Conservation (phyloP, 2,113 vertebrate genomes). For the Anolis carolinensis region DNA sequence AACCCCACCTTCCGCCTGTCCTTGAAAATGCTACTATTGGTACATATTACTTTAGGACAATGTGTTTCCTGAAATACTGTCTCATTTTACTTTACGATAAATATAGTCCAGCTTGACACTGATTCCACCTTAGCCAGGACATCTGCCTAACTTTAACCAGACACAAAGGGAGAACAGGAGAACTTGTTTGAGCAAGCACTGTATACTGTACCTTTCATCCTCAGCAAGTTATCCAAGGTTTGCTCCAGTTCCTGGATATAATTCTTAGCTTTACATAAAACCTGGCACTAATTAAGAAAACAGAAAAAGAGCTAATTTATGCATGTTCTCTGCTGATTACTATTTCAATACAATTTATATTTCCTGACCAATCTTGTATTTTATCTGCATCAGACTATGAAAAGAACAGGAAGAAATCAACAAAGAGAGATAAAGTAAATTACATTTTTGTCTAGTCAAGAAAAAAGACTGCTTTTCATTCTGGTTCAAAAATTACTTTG, state of each 20-base stretch:
- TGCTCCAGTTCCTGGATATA: constrained; percentile 80
- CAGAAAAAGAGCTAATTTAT: constrained; percentile 53
- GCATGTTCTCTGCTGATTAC: constrained; percentile 21
- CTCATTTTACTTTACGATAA: neutral
- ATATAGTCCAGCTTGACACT: neutral
- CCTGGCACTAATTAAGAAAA: constrained; percentile 80
- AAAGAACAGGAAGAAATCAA: constrained; percentile 27
- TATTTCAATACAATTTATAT: constrained; percentile 29
- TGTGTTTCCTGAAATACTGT: neutral
- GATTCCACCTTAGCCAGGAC: neutral
- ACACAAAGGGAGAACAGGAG: constrained; percentile 14
- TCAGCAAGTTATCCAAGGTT: constrained; percentile 77
- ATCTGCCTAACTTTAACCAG: constrained; percentile 14
- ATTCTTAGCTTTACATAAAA: constrained; percentile 79
- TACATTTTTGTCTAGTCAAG: neutral
- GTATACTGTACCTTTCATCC: constrained; percentile 79
- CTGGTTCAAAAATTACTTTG: constrained; percentile 34
- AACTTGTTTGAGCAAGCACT: constrained; percentile 31
- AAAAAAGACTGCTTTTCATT: constrained; percentile 2
- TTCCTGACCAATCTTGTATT: constrained; percentile 32
- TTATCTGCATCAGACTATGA: constrained; percentile 3
- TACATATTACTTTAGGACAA: neutral
- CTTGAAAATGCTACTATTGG: neutral
- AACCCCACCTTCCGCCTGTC: neutral
- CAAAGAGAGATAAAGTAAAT: constrained; percentile 13